Conservation (phyloP, 2,888 invertebrate genomes). For the Callimorpha dominula region DNA sequence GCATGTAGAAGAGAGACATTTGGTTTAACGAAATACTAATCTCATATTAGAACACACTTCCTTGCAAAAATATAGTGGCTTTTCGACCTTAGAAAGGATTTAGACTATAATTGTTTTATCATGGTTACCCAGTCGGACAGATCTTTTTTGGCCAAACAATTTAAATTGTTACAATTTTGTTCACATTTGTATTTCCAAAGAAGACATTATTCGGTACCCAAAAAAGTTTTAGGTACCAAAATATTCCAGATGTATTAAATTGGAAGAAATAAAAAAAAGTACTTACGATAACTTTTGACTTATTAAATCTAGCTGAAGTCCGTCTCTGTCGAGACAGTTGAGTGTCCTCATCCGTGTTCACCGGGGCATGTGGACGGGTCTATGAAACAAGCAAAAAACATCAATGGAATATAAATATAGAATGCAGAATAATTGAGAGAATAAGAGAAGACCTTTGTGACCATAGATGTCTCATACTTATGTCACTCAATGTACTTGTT, state of each 20-base stretch:
- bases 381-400: slow-evolving; percentile 35
- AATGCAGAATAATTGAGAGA: neutral
- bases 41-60: too few relatives aligned
- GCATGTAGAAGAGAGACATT: neutral
- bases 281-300: slow-evolving; percentile 67
- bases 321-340: slow-evolving; percentile 75
- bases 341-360: slow-evolving; percentile 79
- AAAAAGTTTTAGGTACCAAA: neutral
- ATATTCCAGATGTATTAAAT: neutral
- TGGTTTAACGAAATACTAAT: neutral
- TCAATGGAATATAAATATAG: neutral
- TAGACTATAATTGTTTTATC: too few relatives aligned
- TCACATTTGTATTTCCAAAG: neutral
- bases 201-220: neutral
- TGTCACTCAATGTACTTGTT: too few relatives aligned
- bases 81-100: too few relatives aligned
- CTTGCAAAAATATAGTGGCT: too few relatives aligned
- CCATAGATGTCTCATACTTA: too few relatives aligned
- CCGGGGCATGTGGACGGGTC: slow-evolving; percentile 66
- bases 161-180: neutral
- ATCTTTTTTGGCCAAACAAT: neutral
- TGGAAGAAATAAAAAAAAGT: neutral
- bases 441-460: neutral
- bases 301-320: slow-evolving; percentile 80
- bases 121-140: too few relatives aligned